These are phyloP conservation scores for Argopecten irradians DNA, from an alignment of 1,140 invertebrate genomes.

Conservation along the genomic window DNA sequence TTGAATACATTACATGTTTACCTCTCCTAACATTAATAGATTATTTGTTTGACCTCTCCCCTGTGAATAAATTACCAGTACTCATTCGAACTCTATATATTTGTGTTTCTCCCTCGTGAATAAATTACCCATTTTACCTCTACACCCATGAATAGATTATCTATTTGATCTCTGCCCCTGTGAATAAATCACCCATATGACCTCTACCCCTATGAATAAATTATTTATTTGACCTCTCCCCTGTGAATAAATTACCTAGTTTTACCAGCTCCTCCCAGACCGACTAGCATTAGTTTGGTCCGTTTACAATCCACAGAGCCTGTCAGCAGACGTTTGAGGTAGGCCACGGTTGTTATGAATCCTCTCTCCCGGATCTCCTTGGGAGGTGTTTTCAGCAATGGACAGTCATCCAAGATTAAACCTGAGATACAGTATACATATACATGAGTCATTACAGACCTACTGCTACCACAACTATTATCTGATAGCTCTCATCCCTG, in stretches of 20 bases:
- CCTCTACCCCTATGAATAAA: background rate
- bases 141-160: too few relatives aligned
- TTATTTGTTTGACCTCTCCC: too few relatives aligned
- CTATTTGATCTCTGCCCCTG: background rate
- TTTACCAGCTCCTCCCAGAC: constrained; percentile 76
- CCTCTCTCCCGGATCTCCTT: constrained; percentile 73
- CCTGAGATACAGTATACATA: constrained; percentile 58
- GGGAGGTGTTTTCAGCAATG: constrained; percentile 73
- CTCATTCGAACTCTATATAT: too few relatives aligned
- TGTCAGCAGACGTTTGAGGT: constrained; percentile 68
- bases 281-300: constrained; percentile 76
- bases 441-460: background rate
- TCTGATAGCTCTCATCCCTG: background rate
- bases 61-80: too few relatives aligned
- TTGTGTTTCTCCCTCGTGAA: too few relatives aligned
- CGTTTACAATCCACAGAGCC: constrained; percentile 71
- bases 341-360: constrained; percentile 66
- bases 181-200: background rate
- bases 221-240: background rate
- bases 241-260: constrained; percentile 66
- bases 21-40: too few relatives aligned
- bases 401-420: constrained; percentile 69
- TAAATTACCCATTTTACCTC: too few relatives aligned
- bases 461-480: background rate
- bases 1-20: too few relatives aligned